Evolutionary conservation across 2,888 invertebrate genomes (phyloP).

Genomic region (Cephus pulcher): DNA sequence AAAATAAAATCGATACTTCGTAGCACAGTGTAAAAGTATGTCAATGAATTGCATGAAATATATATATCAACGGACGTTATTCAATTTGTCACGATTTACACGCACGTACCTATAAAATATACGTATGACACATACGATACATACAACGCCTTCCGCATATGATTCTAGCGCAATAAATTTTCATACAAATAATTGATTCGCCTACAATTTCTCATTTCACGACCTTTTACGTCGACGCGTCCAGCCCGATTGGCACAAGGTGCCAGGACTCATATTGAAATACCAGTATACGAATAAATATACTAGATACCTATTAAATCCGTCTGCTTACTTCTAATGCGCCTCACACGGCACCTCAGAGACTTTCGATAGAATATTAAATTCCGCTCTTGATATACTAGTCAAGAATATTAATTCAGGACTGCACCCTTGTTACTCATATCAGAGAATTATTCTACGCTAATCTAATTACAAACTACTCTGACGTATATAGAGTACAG

Average conservation of each 20-base stretch:
- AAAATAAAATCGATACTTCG: not conserved
- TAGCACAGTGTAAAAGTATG: not conserved
- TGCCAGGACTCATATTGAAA: not conserved
- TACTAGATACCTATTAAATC: not conserved
- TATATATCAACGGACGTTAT: not conserved
- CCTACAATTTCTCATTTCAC: slow-evolving; percentile 22
- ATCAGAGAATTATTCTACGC: not conserved
- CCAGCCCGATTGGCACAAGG: not conserved
- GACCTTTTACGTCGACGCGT: not conserved
- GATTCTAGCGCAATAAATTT: slow-evolving; percentile 41
- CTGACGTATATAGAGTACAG: not conserved
- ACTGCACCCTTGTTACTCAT: not conserved
- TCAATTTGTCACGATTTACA: not conserved
- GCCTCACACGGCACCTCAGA: not conserved
- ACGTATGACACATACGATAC: not conserved
- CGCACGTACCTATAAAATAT: too few species aligned
- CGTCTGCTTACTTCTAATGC: not conserved
- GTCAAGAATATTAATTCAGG: not conserved
- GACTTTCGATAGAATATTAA: not conserved
- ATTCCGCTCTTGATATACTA: not conserved
- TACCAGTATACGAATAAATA: not conserved
- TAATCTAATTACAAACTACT: not conserved
- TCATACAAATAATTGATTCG: slow-evolving; percentile 50
- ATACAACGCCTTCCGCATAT: not conserved
- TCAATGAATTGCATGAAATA: not conserved